These are phyloP conservation scores for Harpagoxenus sublaevis DNA, from an alignment of 2,888 invertebrate genomes.

Conservation along the genomic window DNA sequence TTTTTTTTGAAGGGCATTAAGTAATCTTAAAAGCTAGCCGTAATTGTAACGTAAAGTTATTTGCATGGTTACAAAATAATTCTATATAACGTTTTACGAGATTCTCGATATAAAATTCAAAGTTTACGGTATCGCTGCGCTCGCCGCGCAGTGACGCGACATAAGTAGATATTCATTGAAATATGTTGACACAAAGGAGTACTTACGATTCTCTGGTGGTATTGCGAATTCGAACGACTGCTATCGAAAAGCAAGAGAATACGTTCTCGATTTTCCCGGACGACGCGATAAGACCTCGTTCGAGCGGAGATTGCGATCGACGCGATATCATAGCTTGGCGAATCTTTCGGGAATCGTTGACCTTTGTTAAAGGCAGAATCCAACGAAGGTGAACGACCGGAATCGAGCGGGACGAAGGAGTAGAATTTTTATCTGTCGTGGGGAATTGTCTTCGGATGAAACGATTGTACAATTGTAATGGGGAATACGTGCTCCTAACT, in stretches of 20 bases:
- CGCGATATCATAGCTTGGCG: slow-evolving; percentile 41
- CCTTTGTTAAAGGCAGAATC: slow-evolving; percentile 45
- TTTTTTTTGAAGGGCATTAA: not conserved
- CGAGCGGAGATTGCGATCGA: slow-evolving; percentile 49
- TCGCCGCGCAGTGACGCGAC: not conserved
- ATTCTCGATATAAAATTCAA: not conserved
- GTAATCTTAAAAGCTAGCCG: not conserved
- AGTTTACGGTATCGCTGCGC: slow-evolving; percentile 1
- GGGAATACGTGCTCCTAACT: not conserved
- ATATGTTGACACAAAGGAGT: slow-evolving; percentile 48
- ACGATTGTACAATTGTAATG: slow-evolving; percentile 14
- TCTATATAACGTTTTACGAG: not conserved
- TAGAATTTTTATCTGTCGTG: slow-evolving; percentile 32
- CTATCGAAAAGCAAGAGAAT: slow-evolving; percentile 39
- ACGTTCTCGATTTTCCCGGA: slow-evolving; percentile 33
- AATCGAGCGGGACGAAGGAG: slow-evolving; percentile 4
- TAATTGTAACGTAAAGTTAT: not conserved
- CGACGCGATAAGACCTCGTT: slow-evolving; percentile 35
- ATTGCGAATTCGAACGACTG: slow-evolving; percentile 41
- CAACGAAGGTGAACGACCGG: slow-evolving; percentile 18
- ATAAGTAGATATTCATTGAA: slow-evolving; percentile 41
- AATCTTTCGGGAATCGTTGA: slow-evolving; percentile 48
- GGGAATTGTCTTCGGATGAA: slow-evolving; percentile 26
- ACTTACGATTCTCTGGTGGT: slow-evolving; percentile 44
- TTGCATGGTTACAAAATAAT: not conserved